phyloP scores from a whole-genome alignment of 1,140 invertebrate genomes.

The Pogonognathellus flavescens region DNA sequence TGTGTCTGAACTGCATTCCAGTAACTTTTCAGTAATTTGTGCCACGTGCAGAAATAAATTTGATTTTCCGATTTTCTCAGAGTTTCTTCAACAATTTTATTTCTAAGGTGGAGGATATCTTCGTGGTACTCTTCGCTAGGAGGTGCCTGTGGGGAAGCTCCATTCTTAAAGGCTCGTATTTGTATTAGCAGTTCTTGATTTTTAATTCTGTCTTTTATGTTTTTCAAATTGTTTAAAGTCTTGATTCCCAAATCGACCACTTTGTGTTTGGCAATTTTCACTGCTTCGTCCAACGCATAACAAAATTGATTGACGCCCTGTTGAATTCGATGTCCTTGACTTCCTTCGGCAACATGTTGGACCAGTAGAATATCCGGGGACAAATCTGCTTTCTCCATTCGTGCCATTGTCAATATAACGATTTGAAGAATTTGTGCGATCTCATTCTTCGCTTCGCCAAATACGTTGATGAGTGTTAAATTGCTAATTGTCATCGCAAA shows the following conservation, averaged over 20 bases:
- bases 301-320: conserved; percentile 11
- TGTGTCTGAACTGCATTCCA: conserved; percentile 42
- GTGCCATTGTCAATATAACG: conserved; percentile 29
- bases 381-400: conserved; percentile 40
- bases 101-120: not conserved
- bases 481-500: conserved; percentile 57
- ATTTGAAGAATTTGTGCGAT: conserved; percentile 54
- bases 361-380: conserved; percentile 58
- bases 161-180: conserved; percentile 53
- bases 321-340: not conserved
- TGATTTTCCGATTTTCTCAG: conserved; percentile 1
- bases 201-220: not conserved
- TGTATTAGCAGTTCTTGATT: not conserved
- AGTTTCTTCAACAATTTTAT: conserved; percentile 30
- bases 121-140: conserved; percentile 44
- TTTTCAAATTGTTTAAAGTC: conserved; percentile 16
- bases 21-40: conserved; percentile 20
- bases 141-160: not conserved
- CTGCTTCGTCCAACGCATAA: conserved; percentile 37
- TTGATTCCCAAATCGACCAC: conserved; percentile 40
- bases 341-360: conserved; percentile 50
- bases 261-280: not conserved
- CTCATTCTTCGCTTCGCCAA: conserved; percentile 40
- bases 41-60: conserved; percentile 42
- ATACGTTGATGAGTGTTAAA: conserved; percentile 54